Base-by-base conservation (phyloP, 1,140 invertebrate species). In the Uloborus diversus region DNA sequence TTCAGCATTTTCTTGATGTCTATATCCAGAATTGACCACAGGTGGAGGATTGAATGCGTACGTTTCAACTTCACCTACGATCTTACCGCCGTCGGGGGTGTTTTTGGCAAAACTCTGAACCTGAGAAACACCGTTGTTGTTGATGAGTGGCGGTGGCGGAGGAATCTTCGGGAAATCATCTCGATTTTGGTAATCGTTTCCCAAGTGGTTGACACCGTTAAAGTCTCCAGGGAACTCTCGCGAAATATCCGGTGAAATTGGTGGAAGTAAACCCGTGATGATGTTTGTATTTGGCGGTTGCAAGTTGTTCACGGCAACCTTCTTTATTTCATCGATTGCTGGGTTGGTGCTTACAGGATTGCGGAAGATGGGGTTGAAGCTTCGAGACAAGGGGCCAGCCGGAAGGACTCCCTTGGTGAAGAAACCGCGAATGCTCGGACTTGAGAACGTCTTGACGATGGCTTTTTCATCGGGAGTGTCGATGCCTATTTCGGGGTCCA, bases 131-230 rank as follows among this genome's bases (percentile, higher is more conserved):
- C 64, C 76, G 33, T 61, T 62, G n/a, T 79, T 69, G 25, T 79
- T 68, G n/a, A 9, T 13, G 30, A 28, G 9, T 20, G 9, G 9
- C 23, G 73, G 73, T n/a, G 73, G 73, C 17, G 71, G 71, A 23
- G 73, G 73, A 28, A 78, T 78, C 57, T 78, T 66, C 2, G 73
- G 73, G 30, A 78, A 78, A 42, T 78, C 62, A 7, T 78, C 62
- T n/a, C 64, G 71, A 17, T 65, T 65, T 14, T 65, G 73, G 14
- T 56, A 78, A 13, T 56, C 47, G 11, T 64, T 35, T 7, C 37
- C 57, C 9, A 73, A 33, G 7, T 66, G 59, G 57, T 78, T 78
- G 13, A 35, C 30, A 9, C 56, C 66, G 30, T 62, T 64, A 14
- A 65, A 78, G 20, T 57, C 62, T 0, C 37, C 32, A 32, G 47